These are phyloP conservation scores for Hydrolagus affinis DNA, from an alignment of 2,113 vertebrate genomes.

Conservation along the genomic window DNA sequence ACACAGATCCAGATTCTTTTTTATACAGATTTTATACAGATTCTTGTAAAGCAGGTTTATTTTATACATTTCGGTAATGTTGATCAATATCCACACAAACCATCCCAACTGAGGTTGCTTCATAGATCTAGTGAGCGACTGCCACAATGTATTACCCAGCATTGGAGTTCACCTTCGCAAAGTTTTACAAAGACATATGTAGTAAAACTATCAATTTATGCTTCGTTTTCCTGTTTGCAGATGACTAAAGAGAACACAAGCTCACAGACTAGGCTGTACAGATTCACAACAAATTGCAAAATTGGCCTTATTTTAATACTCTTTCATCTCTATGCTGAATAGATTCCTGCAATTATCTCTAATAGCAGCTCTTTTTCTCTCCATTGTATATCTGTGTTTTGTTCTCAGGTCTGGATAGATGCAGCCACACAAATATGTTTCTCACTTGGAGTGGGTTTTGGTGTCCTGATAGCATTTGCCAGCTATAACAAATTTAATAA, in stretches of 20 bases:
- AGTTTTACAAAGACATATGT: not conserved
- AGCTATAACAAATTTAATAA: constrained; percentile 81
- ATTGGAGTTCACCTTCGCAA: not conserved
- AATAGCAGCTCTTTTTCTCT: constrained; percentile 60
- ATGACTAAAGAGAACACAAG: constrained; percentile 43
- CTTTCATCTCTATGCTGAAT: constrained; percentile 68
- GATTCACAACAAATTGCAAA: constrained; percentile 68
- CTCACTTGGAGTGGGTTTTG: constrained; percentile 75
- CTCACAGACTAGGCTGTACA: constrained; percentile 66
- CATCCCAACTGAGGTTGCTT: not conserved
- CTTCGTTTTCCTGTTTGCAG: constrained; percentile 36
- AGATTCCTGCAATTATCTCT: constrained; percentile 67
- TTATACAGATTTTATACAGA: too few species aligned
- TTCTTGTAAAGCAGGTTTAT: not conserved
- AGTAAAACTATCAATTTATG: not conserved
- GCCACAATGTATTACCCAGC: not conserved
- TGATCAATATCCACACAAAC: constrained; percentile 16
- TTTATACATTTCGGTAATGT: constrained; percentile 9
- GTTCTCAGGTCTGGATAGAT: constrained; percentile 70
- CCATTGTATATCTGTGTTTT: constrained; percentile 59
- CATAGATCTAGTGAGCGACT: not conserved
- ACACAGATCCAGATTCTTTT: not conserved
- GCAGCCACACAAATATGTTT: constrained; percentile 77
- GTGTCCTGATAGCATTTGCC: constrained; percentile 76
- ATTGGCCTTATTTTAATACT: constrained; percentile 64